Conservation (phyloP, 2,888 invertebrate genomes). For the Salpingus planirostris region DNA sequence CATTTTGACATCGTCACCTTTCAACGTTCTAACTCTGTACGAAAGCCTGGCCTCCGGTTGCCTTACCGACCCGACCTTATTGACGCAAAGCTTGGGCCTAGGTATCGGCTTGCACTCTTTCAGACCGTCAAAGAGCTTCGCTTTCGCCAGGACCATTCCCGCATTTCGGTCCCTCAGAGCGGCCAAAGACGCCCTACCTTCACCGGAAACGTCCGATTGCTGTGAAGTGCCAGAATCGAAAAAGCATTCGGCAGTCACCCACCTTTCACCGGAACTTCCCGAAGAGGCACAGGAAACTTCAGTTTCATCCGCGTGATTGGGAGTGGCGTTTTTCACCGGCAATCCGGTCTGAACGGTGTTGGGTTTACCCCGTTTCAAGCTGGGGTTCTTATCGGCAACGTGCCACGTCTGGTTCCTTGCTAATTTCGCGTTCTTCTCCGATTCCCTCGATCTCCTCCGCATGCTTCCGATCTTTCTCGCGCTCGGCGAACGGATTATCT, state of each 20-base stretch:
- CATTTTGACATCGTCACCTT: slow-evolving; percentile 24
- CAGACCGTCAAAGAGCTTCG: slow-evolving; percentile 59
- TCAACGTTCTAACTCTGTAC: slow-evolving; percentile 23
- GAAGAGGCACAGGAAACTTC: slow-evolving; percentile 10
- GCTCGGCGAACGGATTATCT: slow-evolving; percentile 65
- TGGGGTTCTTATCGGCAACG: slow-evolving; percentile 29
- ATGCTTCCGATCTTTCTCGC: slow-evolving; percentile 72
- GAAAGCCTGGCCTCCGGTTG: slow-evolving; percentile 17
- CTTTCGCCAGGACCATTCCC: slow-evolving; percentile 72
- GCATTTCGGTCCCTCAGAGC: slow-evolving; percentile 65
- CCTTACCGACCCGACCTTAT: slow-evolving; percentile 17
- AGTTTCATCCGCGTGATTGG: slow-evolving; percentile 4
- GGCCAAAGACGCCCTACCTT: slow-evolving; percentile 61
- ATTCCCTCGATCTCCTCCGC: slow-evolving; percentile 61
- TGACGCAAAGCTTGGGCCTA: slow-evolving; percentile 8
- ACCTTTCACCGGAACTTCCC: slow-evolving; percentile 30
- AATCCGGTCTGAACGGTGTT: background rate
- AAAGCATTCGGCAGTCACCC: slow-evolving; percentile 39
- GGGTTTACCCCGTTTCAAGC: slow-evolving; percentile 46
- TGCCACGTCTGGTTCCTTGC: slow-evolving; percentile 61
- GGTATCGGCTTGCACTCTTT: slow-evolving; percentile 17
- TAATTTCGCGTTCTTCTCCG: slow-evolving; percentile 40
- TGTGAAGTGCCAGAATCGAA: slow-evolving; percentile 45
- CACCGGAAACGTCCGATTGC: slow-evolving; percentile 43
- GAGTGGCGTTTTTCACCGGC: slow-evolving; percentile 1